Evolutionary conservation across 2,888 invertebrate genomes (phyloP).

Genomic region (Chrysolina haemoptera): DNA sequence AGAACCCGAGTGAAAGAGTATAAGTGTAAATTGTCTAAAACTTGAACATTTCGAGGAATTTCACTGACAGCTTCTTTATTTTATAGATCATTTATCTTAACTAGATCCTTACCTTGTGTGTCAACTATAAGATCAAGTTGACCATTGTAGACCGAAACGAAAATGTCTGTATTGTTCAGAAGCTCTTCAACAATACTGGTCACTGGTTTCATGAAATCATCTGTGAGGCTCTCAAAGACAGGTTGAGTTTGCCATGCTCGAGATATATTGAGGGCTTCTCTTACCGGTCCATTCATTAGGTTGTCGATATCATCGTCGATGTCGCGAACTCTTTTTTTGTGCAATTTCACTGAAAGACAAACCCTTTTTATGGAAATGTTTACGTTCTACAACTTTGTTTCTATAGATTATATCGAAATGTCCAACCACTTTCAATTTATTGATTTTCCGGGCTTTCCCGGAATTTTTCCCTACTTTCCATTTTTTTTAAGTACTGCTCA

Average conservation of each 20-base stretch:
- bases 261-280: constrained; percentile 75
- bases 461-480: too few relatives aligned
- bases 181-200: constrained; percentile 79
- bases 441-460: too few relatives aligned
- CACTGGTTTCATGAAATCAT: constrained; percentile 83
- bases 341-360: not conserved
- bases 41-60: too few relatives aligned
- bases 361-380: too few relatives aligned
- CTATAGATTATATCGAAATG: too few relatives aligned
- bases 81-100: too few relatives aligned
- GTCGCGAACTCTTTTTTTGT: not conserved
- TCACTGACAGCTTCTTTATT: too few relatives aligned
- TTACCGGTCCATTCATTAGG: constrained; percentile 83
- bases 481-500: too few relatives aligned
- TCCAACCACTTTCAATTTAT: too few relatives aligned
- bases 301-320: constrained; percentile 13
- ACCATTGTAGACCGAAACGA: constrained; percentile 82
- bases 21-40: too few relatives aligned
- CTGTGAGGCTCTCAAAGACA: constrained; percentile 76
- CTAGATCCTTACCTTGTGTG: constrained; percentile 77
- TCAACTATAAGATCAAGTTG: constrained; percentile 89
- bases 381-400: too few relatives aligned
- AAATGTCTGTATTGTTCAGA: constrained; percentile 78
- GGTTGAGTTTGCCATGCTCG: constrained; percentile 65
- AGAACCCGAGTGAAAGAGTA: too few relatives aligned